Base-by-base conservation (phyloP, 2,888 invertebrate genomes). In the Emmelina monodactyla region DNA sequence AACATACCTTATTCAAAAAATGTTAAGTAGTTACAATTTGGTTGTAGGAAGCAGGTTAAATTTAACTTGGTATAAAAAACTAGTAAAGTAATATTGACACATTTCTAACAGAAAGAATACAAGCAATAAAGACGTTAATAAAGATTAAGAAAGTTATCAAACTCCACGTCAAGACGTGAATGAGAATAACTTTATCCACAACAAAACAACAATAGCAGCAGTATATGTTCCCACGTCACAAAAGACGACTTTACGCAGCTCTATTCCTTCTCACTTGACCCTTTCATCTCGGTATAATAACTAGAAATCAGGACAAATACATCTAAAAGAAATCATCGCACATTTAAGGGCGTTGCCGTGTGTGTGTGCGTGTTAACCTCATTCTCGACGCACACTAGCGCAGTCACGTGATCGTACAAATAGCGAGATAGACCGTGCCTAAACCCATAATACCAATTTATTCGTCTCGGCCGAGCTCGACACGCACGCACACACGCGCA, bases 171-270 rank as follows among this genome's bases (percentile, higher is more conserved):
- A 34, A 34, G 34, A 16, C 9, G 12, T 28, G 36, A 38, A 25
- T 34, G 34, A 31, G 37, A 50, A 55, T 51, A 46, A 41, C 37
- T 49, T 42, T 52, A 49, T 43, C 39, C 50, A 45, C 49, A 59
- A 55, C 53, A 53, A 70, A 59, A 61, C n/a, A 62, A 62, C 58
- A 62, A 63, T 50, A 51, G 51, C 48, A 51, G 48, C 54, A 52
- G 49, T 45, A 51, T 41, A 43, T 46, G 58, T 75, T 76, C 75
- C 68, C 75, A 75, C 70, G 72, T 69, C 67, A 60, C 46, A 43
- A 47, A 62, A 67, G n/a, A 25, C 63, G 63, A 67, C 72, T 75
- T 64, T 62, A 72, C 72, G 69, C 60, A 65, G 58, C 58, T 51
- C 19, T 11, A 25, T 25, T 25, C 25, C n/a, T 25, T 9, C 3